These are phyloP conservation scores for Drosophila siamana DNA, from an alignment of 2,888 invertebrate genomes.

Conservation along the genomic window DNA sequence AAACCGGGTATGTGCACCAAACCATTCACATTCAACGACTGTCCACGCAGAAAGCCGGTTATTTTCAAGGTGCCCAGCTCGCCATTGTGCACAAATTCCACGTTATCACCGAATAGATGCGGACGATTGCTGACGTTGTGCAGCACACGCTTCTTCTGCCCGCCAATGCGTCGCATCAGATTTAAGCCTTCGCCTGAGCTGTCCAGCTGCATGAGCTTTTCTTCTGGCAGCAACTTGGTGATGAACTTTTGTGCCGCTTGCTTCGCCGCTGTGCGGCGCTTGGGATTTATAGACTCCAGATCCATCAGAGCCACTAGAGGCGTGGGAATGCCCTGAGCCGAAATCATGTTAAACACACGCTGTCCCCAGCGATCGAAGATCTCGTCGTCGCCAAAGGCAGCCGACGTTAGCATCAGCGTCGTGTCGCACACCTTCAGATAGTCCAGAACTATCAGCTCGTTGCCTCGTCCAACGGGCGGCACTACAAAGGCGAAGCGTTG, in stretches of 20 bases:
- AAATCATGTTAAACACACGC: slow-evolving; percentile 90
- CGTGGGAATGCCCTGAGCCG: slow-evolving; percentile 93
- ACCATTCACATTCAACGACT: slow-evolving; percentile 93
- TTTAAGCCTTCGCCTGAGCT: slow-evolving; percentile 91
- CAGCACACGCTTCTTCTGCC: slow-evolving; percentile 91
- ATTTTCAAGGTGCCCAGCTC: slow-evolving; percentile 90
- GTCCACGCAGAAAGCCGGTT: slow-evolving; percentile 94
- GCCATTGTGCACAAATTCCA: slow-evolving; percentile 88
- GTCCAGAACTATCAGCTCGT: slow-evolving; percentile 87
- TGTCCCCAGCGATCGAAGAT: slow-evolving; percentile 93
- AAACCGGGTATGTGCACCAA: slow-evolving; percentile 96
- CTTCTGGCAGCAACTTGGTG: slow-evolving; percentile 91
- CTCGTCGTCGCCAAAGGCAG: slow-evolving; percentile 87
- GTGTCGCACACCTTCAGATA: slow-evolving; percentile 95
- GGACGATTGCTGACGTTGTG: slow-evolving; percentile 92
- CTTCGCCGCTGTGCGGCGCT: slow-evolving; percentile 88
- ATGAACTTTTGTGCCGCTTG: slow-evolving; percentile 86
- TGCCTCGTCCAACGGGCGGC: slow-evolving; percentile 90
- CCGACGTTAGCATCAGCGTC: slow-evolving; percentile 91
- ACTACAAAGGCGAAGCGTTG: slow-evolving; percentile 93
- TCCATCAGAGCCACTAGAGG: slow-evolving; percentile 91
- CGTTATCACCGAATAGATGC: slow-evolving; percentile 93
- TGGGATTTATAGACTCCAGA: slow-evolving; percentile 90
- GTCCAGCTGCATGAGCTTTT: slow-evolving; percentile 92
- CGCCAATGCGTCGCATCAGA: slow-evolving; percentile 90